phyloP scores from a whole-genome alignment of 2,888 invertebrate genomes.

The Salpingus planirostris region DNA sequence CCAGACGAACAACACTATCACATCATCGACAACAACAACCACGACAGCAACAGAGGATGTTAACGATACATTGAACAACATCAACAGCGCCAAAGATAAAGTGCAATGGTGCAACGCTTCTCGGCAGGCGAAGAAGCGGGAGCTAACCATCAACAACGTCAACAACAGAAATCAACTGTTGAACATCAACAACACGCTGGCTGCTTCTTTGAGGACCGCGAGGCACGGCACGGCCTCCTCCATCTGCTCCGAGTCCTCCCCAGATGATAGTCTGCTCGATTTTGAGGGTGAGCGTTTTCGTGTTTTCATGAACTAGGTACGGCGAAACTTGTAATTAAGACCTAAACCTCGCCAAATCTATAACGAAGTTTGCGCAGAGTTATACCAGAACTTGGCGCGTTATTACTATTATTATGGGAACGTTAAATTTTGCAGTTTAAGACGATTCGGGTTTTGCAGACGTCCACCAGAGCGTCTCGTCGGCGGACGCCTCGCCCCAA shows the following conservation, averaged over 20 bases:
- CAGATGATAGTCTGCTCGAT: slow-evolving; percentile 47
- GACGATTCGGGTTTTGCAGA: too few species aligned
- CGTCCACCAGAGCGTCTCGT: slow-evolving; percentile 40
- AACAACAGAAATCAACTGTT: slow-evolving; percentile 28
- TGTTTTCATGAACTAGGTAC: neutral
- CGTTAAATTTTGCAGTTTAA: too few species aligned
- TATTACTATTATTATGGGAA: too few species aligned
- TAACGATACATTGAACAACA: slow-evolving; percentile 16
- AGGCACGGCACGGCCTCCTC: slow-evolving; percentile 33
- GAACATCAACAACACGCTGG: slow-evolving; percentile 40
- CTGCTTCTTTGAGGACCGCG: slow-evolving; percentile 34
- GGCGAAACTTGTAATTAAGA: neutral
- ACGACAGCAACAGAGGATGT: slow-evolving; percentile 9
- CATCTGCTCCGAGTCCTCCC: slow-evolving; percentile 40
- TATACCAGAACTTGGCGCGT: too few species aligned
- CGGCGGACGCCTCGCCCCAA: slow-evolving; percentile 43
- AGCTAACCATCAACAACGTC: slow-evolving; percentile 35
- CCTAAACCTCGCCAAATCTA: neutral
- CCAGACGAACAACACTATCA: slow-evolving; percentile 7
- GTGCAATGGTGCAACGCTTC: slow-evolving; percentile 41
- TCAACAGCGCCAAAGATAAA: slow-evolving; percentile 20
- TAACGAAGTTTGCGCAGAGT: neutral
- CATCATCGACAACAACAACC: slow-evolving; percentile 6
- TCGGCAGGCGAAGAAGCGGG: slow-evolving; percentile 27
- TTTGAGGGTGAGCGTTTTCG: slow-evolving; percentile 41